These are phyloP conservation scores for Serripes groenlandicus DNA, from an alignment of 2,888 invertebrate species.

Conservation along the genomic window DNA sequence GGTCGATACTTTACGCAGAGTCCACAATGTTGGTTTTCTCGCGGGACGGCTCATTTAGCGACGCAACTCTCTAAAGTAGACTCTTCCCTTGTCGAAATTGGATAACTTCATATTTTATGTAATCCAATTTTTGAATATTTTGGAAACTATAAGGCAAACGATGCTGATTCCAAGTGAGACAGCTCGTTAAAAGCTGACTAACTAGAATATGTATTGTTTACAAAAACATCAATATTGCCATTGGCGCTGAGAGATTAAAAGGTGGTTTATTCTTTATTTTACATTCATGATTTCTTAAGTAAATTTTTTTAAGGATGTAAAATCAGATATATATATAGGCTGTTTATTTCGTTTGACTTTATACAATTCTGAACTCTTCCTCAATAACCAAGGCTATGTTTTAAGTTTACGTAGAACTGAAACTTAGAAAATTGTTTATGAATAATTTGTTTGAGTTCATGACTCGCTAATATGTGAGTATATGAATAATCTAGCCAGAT, in stretches of 20 bases:
- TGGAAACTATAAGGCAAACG: too few species aligned
- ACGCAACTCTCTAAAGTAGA: too few species aligned
- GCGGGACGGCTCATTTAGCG: too few species aligned
- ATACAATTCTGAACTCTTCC: neutral
- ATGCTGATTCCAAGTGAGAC: too few species aligned
- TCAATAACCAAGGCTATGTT: neutral
- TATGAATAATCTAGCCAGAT: neutral
- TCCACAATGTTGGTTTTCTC: too few species aligned
- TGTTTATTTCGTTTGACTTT: neutral
- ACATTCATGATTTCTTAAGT: neutral
- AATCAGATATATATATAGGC: neutral
- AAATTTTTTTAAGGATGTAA: neutral
- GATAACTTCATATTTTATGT: too few species aligned
- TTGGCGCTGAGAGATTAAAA: too few species aligned
- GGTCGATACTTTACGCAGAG: too few species aligned
- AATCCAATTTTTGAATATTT: too few species aligned
- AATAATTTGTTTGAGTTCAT: neutral
- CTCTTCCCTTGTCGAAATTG: too few species aligned
- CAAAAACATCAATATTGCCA: neutral
- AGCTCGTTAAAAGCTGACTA: neutral
- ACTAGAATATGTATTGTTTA: neutral
- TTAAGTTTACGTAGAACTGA: neutral
- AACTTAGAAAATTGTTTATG: neutral
- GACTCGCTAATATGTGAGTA: neutral
- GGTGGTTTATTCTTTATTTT: neutral